Percentiles rank a stretch among this genome's conserved stretches.
Conservation (phyloP, 2,888 invertebrate genomes). For the Nebria salina region DNA sequence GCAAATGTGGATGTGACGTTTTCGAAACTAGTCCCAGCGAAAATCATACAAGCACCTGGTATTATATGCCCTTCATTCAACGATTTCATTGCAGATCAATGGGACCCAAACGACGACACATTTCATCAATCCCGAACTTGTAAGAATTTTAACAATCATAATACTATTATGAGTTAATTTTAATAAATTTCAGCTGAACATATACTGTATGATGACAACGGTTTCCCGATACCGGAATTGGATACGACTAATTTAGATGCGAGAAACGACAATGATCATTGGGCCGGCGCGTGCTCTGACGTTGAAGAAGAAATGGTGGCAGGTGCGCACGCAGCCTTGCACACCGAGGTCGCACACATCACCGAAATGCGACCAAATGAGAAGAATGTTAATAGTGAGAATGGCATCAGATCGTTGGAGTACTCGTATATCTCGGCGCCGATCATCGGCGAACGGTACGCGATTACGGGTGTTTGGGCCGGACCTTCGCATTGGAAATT, state of each 20-base stretch:
- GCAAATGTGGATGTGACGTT: constrained; percentile 23
- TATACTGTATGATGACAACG: constrained; percentile 36
- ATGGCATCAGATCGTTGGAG: not conserved
- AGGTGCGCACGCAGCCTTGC: constrained; percentile 3
- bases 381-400: not conserved
- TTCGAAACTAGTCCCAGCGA: constrained; percentile 46
- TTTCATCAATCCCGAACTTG: constrained; percentile 42
- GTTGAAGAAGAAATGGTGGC: constrained; percentile 46
- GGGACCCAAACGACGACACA: constrained; percentile 55
- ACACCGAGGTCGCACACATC: constrained; percentile 20
- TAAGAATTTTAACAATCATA: constrained; percentile 5
- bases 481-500: constrained; percentile 15
- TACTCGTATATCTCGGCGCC: constrained; percentile 26
- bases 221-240: constrained; percentile 27
- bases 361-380: constrained; percentile 29
- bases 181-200: constrained; percentile 48
- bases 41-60: constrained; percentile 53
- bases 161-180: no score
- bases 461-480: not conserved
- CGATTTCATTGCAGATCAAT: constrained; percentile 57
- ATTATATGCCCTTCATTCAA: constrained; percentile 70
- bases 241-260: constrained; percentile 38
- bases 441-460: constrained; percentile 25
- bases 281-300: constrained; percentile 49
- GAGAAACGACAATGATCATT: constrained; percentile 48